A percentile compares a stretch with the other conserved stretches of the same genome.
Conservation (phyloP, 2,888 invertebrate genomes). For the Aquatica leii region DNA sequence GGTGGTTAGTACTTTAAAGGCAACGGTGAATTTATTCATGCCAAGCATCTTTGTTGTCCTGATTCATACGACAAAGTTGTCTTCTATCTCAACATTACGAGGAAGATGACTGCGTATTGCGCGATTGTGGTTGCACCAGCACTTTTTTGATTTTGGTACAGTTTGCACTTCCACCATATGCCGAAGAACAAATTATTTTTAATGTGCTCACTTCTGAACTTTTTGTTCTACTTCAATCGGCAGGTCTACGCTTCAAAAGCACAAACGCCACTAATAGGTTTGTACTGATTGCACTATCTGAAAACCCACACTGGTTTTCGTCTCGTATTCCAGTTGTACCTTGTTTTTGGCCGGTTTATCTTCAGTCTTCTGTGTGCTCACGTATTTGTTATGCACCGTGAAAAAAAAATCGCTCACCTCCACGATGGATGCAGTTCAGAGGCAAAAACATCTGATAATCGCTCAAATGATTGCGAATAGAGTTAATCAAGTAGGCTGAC, state of each 20-base stretch:
- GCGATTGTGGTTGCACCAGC: constrained; percentile 21
- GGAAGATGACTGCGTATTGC: constrained; percentile 20
- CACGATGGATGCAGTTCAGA: too few relatives aligned
- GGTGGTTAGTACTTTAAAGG: constrained; percentile 13
- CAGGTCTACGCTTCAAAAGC: constrained; percentile 65
- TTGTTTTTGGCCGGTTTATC: constrained; percentile 20
- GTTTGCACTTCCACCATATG: constrained; percentile 73
- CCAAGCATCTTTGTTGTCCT: constrained; percentile 15
- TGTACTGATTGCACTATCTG: not conserved
- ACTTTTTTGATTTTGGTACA: constrained; percentile 63
- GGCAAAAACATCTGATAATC: too few relatives aligned
- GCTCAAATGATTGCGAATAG: too few relatives aligned
- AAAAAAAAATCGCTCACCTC: too few relatives aligned
- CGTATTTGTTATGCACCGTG: constrained; percentile 15
- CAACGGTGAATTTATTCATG: not conserved
- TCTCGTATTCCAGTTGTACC: constrained; percentile 21
- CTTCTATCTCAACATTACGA: constrained; percentile 19
- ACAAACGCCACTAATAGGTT: constrained; percentile 67
- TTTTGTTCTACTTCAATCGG: constrained; percentile 70
- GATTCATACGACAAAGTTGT: constrained; percentile 8
- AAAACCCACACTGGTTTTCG: not conserved
- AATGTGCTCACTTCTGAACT: constrained; percentile 68
- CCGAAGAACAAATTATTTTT: constrained; percentile 71
- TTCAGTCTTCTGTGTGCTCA: constrained; percentile 4
- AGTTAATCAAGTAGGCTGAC: too few relatives aligned